Evolutionary conservation across 2,113 vertebrate species (phyloP).

Genomic region (Willisornis vidua): DNA sequence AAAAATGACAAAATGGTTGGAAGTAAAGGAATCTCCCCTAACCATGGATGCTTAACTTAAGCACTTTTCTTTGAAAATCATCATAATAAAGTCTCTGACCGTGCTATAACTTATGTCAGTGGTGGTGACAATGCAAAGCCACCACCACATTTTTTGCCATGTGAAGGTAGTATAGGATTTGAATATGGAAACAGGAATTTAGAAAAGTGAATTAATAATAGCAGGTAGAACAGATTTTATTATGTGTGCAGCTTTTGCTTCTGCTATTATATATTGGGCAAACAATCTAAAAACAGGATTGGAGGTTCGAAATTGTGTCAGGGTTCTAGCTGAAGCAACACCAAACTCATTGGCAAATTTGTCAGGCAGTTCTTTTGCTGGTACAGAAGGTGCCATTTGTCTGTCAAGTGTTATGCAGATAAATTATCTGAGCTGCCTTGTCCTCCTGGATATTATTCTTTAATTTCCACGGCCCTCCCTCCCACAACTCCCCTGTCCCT

Average conservation of each 20-base stretch:
- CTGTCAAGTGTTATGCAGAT: constrained; percentile 7
- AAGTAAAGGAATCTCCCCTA: neutral
- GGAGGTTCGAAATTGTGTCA: neutral
- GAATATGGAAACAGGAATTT: neutral
- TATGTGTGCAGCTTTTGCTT: neutral
- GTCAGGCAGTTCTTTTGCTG: neutral
- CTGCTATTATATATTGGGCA: neutral
- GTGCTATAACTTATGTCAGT: neutral
- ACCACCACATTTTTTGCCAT: neutral
- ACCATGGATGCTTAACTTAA: neutral
- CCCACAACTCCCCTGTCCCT: neutral
- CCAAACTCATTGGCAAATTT: neutral
- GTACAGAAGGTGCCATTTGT: neutral
- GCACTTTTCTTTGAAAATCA: neutral
- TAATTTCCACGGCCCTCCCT: neutral
- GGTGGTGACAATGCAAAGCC: neutral
- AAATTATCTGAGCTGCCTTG: constrained; percentile 16
- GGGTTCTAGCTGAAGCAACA: neutral
- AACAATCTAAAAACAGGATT: neutral
- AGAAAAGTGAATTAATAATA: neutral
- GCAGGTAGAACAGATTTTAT: neutral
- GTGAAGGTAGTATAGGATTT: neutral
- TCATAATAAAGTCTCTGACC: neutral
- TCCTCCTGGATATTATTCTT: constrained; percentile 30
- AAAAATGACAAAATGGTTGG: neutral